A percentile compares a stretch with the other conserved stretches of the same genome.
Conservation (phyloP, 2,888 invertebrate genomes). For the Eutolmus rufibarbis region DNA sequence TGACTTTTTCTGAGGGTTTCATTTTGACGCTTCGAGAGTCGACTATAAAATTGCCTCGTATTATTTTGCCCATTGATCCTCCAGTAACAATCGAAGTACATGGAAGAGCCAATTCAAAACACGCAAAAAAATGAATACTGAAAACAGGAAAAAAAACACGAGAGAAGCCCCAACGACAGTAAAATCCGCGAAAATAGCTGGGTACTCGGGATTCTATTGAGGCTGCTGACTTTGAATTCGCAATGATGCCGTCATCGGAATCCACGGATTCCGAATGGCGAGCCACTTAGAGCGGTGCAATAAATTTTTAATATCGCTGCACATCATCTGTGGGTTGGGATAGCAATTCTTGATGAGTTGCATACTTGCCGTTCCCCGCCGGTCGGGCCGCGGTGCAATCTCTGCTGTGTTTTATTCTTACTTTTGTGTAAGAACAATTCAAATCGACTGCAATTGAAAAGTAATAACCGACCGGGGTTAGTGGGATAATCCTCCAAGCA, state of each 20-base stretch:
- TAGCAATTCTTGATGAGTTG: constrained; percentile 44
- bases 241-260: background rate
- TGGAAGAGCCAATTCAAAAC: constrained; percentile 7
- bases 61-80: constrained; percentile 44
- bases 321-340: constrained; percentile 41
- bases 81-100: constrained; percentile 39
- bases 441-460: constrained; percentile 44
- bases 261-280: constrained; percentile 1
- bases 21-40: constrained; percentile 15
- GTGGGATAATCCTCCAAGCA: constrained; percentile 31
- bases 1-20: background rate
- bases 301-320: constrained; percentile 47
- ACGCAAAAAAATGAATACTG: background rate
- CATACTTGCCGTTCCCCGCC: background rate
- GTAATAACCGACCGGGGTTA: constrained; percentile 44
- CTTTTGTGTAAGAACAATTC: constrained; percentile 27
- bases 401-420: constrained; percentile 26
- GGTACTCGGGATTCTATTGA: constrained; percentile 25
- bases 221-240: constrained; percentile 30
- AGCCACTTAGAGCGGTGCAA: constrained; percentile 44
- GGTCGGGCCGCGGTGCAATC: background rate
- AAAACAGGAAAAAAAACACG: background rate
- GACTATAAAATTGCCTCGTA: constrained; percentile 43
- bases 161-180: background rate
- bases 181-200: constrained; percentile 21